Percentiles rank a stretch among this genome's conserved stretches.
phyloP scores from a whole-genome alignment of 2,888 invertebrate species.

The Agriopis leucophaearia region DNA sequence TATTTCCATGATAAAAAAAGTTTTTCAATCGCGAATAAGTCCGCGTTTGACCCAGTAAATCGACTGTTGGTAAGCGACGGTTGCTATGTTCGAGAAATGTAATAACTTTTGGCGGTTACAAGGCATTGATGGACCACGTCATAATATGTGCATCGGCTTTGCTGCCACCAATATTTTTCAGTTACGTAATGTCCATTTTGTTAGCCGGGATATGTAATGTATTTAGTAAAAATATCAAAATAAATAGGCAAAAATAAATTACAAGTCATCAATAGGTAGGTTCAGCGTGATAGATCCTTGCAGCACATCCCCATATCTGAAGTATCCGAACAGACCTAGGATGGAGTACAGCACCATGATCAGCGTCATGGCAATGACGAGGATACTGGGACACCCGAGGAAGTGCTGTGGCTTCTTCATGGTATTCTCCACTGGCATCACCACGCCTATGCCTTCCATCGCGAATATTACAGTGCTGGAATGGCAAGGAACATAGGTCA shows the following conservation, averaged over 20 bases:
- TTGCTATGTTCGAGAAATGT: too few relatives aligned
- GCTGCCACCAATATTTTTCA: too few relatives aligned
- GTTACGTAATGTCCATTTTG: too few relatives aligned
- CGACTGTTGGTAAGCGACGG: too few relatives aligned
- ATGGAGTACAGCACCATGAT: constrained; percentile 92
- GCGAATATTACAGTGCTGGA: constrained; percentile 96
- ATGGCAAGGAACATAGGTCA: constrained; percentile 5
- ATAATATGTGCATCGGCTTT: too few relatives aligned
- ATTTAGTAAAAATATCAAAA: not conserved
- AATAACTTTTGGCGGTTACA: too few relatives aligned
- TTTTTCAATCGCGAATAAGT: too few relatives aligned
- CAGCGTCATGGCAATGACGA: constrained; percentile 94
- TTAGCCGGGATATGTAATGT: too few relatives aligned
- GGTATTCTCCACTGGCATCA: constrained; percentile 97
- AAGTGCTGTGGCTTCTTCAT: constrained; percentile 94
- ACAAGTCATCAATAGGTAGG: constrained; percentile 89
- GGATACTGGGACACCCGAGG: constrained; percentile 93
- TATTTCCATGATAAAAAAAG: too few relatives aligned
- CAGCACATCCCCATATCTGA: constrained; percentile 91
- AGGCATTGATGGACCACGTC: too few relatives aligned
- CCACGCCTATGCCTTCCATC: constrained; percentile 97
- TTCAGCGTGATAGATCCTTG: constrained; percentile 94
- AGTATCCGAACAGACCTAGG: constrained; percentile 96
- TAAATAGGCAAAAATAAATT: constrained; percentile 64
- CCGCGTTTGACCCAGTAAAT: too few relatives aligned